Conservation (phyloP, 2,888 invertebrate species). For the Polyommatus icarus region DNA sequence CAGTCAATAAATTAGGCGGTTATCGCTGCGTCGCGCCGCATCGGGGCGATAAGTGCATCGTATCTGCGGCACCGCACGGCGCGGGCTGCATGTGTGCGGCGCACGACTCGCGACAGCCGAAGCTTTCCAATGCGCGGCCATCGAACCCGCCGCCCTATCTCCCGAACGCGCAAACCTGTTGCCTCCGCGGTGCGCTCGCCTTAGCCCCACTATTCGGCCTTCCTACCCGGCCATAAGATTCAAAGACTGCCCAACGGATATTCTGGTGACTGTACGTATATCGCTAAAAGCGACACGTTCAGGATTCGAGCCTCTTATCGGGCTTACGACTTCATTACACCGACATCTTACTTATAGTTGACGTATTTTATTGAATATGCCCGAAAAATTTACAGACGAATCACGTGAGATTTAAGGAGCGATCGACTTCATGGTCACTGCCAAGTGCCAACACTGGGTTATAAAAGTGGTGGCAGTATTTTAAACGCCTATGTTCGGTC, state of each 20-base stretch:
- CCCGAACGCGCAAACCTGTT: conserved; percentile 17
- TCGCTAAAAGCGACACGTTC: background rate
- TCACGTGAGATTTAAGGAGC: background rate
- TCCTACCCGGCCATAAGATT: background rate
- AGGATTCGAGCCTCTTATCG: background rate
- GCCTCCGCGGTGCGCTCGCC: background rate
- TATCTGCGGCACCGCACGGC: background rate
- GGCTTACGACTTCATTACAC: background rate
- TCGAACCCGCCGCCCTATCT: conserved; percentile 11
- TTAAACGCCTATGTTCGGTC: no score
- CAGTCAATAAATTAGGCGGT: background rate
- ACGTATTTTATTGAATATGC: background rate
- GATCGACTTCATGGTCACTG: background rate
- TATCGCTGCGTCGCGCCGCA: background rate
- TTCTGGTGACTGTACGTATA: background rate
- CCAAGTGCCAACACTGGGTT: background rate
- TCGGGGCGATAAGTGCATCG: conserved; percentile 5
- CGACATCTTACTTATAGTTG: background rate
- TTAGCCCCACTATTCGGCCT: background rate
- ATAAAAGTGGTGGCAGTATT: background rate
- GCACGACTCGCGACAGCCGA: background rate
- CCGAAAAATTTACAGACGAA: background rate
- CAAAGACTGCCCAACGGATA: background rate
- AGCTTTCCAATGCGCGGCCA: conserved; percentile 16
- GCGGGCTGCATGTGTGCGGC: background rate